Conservation (phyloP, 2,113 vertebrate species). For the Heptranchias perlo region DNA sequence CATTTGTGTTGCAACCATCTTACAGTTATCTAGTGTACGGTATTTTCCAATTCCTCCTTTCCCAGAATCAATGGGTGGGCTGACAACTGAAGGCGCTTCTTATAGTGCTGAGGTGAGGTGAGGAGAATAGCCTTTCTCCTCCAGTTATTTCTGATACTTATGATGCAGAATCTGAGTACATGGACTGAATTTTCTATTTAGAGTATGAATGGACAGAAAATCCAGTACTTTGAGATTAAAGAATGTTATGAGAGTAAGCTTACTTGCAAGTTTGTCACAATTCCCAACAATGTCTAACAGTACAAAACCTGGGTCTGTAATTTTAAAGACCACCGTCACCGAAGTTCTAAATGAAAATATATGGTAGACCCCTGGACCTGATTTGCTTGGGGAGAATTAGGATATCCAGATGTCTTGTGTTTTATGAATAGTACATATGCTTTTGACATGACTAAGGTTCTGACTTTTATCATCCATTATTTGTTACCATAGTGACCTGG, state of each 20-base stretch:
- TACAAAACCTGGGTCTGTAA: neutral
- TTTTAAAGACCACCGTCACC: neutral
- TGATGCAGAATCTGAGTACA: neutral
- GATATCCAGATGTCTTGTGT: neutral
- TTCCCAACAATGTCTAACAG: neutral
- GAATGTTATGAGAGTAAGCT: neutral
- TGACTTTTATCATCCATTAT: conserved; percentile 32
- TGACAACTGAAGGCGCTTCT: neutral
- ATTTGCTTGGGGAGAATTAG: neutral
- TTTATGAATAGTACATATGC: neutral
- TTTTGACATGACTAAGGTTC: neutral
- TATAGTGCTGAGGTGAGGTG: neutral
- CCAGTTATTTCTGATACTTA: neutral
- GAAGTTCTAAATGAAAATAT: neutral
- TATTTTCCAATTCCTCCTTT: neutral
- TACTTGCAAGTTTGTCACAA: neutral
- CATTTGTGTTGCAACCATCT: neutral
- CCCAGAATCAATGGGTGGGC: neutral
- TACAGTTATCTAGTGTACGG: neutral
- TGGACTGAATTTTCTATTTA: neutral
- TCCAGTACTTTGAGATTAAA: neutral
- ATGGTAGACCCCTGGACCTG: neutral
- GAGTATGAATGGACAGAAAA: neutral
- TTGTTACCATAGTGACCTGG: conserved; percentile 73
- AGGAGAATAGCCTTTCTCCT: neutral